phyloP scores from a whole-genome alignment of 2,797 vertebrate species.

The Poecile montanus region DNA sequence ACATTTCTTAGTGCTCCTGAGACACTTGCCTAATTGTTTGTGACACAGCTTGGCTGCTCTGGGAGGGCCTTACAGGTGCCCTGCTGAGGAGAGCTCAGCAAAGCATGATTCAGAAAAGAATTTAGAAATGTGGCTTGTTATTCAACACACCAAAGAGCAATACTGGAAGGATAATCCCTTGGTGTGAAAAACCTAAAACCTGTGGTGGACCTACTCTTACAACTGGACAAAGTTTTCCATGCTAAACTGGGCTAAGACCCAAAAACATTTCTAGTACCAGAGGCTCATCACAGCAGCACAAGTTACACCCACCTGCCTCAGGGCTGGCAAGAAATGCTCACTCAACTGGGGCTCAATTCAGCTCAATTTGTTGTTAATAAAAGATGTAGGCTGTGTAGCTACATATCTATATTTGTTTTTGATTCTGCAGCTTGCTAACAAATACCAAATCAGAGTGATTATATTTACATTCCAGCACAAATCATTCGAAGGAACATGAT shows the following conservation, averaged over 20 bases:
- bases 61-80: background rate
- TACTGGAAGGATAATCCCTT: background rate
- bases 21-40: background rate
- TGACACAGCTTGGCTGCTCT: background rate
- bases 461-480: slow-evolving; percentile 20
- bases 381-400: background rate
- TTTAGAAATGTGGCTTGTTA: background rate
- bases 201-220: background rate
- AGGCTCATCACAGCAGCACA: background rate
- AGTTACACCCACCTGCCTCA: background rate
- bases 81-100: background rate
- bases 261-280: background rate
- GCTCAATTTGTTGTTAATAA: background rate
- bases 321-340: background rate
- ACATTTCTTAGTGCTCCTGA: background rate
- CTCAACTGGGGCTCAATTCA: background rate
- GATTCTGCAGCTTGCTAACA: background rate
- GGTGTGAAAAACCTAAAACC: background rate
- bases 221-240: background rate
- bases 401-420: background rate
- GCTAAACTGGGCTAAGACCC: background rate
- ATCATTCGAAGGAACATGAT: slow-evolving; percentile 5
- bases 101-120: background rate
- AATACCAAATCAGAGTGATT: background rate
- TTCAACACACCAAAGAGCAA: background rate